These are phyloP conservation scores for Diachrysia chrysitis DNA, from an alignment of 2,888 invertebrate genomes.

Conservation along the genomic window DNA sequence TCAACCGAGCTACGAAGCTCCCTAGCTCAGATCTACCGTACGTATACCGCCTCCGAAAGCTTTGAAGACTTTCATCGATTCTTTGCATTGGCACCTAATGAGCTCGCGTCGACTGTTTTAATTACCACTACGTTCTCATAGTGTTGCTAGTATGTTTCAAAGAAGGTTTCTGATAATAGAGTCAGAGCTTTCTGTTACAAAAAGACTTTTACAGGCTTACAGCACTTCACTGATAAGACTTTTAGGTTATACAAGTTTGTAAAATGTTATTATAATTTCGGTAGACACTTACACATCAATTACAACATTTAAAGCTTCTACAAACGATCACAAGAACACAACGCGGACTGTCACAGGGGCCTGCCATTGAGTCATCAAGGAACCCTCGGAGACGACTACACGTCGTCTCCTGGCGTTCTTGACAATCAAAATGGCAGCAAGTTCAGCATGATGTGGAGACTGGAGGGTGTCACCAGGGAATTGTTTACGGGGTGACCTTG, in stretches of 20 bases:
- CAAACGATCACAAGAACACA: constrained; percentile 31
- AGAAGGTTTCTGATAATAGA: neutral
- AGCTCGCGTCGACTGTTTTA: constrained; percentile 24
- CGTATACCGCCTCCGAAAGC: constrained; percentile 20
- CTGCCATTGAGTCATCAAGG: constrained; percentile 42
- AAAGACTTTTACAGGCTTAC: neutral
- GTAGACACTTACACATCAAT: constrained; percentile 8
- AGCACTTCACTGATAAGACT: constrained; percentile 31
- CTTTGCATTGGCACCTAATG: constrained; percentile 35
- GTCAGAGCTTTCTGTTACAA: constrained; percentile 4
- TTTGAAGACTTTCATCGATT: constrained; percentile 46
- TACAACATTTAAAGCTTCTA: constrained; percentile 27
- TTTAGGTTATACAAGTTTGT: constrained; percentile 30
- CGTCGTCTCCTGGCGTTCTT: constrained; percentile 22
- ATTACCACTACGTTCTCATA: constrained; percentile 11
- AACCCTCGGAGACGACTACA: constrained; percentile 12
- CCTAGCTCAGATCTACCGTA: constrained; percentile 34
- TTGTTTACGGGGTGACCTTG: constrained; percentile 82
- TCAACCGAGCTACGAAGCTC: constrained; percentile 19
- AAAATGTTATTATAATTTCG: neutral
- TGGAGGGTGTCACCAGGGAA: constrained; percentile 65
- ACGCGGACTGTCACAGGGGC: constrained; percentile 16
- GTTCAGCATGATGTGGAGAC: constrained; percentile 46
- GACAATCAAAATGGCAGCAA: constrained; percentile 49
- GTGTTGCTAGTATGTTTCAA: neutral